A percentile compares a stretch with the other conserved stretches of the same genome.
phyloP scores from a whole-genome alignment of 2,888 invertebrate genomes.

The Oscheius sp. region DNA sequence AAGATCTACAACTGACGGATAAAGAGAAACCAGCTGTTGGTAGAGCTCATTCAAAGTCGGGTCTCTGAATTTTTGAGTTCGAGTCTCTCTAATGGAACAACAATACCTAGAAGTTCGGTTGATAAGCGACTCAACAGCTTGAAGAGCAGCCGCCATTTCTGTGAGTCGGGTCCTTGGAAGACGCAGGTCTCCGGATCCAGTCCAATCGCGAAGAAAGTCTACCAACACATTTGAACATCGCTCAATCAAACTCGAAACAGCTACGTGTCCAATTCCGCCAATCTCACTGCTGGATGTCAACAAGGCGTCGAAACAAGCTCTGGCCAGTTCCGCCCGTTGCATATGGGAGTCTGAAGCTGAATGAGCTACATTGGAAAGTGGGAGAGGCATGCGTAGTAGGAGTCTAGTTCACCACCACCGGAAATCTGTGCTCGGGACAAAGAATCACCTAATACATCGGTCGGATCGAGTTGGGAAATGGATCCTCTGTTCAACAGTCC shows the following conservation, averaged over 20 bases:
- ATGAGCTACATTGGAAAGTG: constrained; percentile 34
- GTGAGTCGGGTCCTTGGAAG: constrained; percentile 63
- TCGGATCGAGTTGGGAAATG: constrained; percentile 77
- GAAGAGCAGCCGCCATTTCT: constrained; percentile 66
- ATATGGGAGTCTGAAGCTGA: constrained; percentile 72
- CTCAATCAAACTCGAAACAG: constrained; percentile 54
- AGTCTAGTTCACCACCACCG: background rate
- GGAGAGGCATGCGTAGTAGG: constrained; percentile 1
- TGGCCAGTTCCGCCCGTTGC: constrained; percentile 74
- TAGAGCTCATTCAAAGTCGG: constrained; percentile 49
- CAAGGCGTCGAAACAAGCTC: constrained; percentile 73
- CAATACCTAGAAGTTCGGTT: constrained; percentile 60
- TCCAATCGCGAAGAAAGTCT: constrained; percentile 52
- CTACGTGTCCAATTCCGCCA: constrained; percentile 48
- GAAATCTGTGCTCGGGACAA: background rate
- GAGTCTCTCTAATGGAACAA: background rate
- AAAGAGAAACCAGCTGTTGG: constrained; percentile 62
- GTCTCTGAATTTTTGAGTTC: constrained; percentile 20
- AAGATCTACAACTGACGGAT: constrained; percentile 66
- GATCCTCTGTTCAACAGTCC: constrained; percentile 87
- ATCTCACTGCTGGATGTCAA: constrained; percentile 55
- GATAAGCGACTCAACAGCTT: constrained; percentile 68
- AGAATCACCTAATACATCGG: constrained; percentile 68
- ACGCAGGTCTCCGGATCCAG: constrained; percentile 63
- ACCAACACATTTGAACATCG: constrained; percentile 49